Percentiles rank a stretch among this genome's conserved stretches.
Conservation (phyloP, 2,888 invertebrate species). For the Digitonthophagus gazella region DNA sequence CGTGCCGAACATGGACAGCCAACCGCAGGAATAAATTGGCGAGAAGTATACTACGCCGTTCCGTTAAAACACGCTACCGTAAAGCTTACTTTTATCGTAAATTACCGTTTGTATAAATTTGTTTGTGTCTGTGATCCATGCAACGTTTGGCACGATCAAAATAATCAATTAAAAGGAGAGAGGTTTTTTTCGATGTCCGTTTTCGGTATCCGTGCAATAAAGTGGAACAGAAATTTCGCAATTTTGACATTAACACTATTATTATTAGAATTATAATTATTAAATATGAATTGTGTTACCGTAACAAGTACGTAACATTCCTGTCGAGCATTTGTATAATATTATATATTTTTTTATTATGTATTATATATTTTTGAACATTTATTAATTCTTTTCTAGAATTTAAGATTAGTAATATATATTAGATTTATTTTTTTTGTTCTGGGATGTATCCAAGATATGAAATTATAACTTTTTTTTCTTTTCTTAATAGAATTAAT, state of each 20-base stretch:
- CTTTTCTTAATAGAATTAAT: background rate
- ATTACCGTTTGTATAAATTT: constrained; percentile 28
- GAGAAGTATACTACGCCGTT: background rate
- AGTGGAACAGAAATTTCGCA: background rate
- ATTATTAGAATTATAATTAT: background rate
- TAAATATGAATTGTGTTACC: constrained; percentile 5
- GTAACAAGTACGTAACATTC: constrained; percentile 9
- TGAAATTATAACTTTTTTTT: constrained; percentile 3
- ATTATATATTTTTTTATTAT: constrained; percentile 16
- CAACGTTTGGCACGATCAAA: constrained; percentile 23
- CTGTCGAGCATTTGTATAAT: constrained; percentile 12
- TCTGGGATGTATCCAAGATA: background rate
- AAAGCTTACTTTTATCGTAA: background rate
- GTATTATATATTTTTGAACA: constrained; percentile 17
- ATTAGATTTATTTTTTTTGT: background rate
- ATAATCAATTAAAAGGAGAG: background rate
- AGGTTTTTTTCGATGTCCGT: background rate
- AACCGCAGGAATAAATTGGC: constrained; percentile 29
- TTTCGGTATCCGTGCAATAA: background rate
- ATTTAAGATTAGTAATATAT: constrained; percentile 1
- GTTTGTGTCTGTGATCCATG: constrained; percentile 36
- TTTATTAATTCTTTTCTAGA: constrained; percentile 12
- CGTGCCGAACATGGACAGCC: constrained; percentile 78
- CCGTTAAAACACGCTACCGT: background rate
- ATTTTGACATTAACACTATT: background rate